A percentile compares a stretch with the other conserved stretches of the same genome.
These are phyloP conservation scores for Artibeus jamaicensis DNA, from an alignment of 2,797 vertebrate genomes.

Conservation along the genomic window DNA sequence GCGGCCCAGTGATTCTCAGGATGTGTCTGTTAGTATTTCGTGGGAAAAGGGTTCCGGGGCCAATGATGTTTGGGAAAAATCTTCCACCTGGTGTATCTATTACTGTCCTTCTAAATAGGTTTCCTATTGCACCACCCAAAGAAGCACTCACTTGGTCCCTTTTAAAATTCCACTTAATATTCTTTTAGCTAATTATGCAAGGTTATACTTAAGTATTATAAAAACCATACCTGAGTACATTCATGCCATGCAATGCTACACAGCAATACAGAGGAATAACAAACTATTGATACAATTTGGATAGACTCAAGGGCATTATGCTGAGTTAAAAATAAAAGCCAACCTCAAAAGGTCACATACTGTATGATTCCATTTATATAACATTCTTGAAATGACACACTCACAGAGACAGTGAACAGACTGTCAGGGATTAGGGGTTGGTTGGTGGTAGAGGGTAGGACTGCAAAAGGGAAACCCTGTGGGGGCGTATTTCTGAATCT, in stretches of 20 bases:
- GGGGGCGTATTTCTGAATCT: background rate
- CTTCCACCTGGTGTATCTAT: background rate
- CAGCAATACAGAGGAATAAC: background rate
- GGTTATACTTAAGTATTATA: background rate
- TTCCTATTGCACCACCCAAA: background rate
- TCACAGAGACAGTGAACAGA: background rate
- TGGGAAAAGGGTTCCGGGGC: background rate
- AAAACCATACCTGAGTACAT: background rate
- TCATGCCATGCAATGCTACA: background rate
- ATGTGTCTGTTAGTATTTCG: background rate
- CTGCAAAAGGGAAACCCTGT: background rate
- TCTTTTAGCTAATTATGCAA: background rate
- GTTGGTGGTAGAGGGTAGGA: background rate
- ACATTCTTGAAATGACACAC: background rate
- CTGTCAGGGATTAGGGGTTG: no score
- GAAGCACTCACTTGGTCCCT: background rate
- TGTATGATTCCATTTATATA: background rate
- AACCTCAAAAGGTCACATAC: background rate
- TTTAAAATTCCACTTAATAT: background rate
- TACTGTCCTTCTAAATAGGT: background rate
- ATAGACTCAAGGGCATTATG: background rate
- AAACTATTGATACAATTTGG: background rate
- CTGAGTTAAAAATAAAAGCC: background rate
- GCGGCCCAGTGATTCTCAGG: background rate
- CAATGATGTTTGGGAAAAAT: background rate